Evolutionary conservation across 2,888 invertebrate genomes (phyloP).

Genomic region (Acanthacorydalis orientalis): DNA sequence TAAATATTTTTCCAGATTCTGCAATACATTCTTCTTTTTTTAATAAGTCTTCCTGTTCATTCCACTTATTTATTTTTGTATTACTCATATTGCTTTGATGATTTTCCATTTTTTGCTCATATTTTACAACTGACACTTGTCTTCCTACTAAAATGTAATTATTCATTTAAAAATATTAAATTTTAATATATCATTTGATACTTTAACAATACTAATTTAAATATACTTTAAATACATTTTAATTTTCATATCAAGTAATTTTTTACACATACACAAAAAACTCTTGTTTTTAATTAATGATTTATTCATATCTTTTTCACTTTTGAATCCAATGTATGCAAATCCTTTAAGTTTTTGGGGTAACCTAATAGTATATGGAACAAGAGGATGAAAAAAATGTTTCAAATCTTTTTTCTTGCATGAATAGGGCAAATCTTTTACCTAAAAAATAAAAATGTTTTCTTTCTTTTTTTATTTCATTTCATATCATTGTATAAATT

Average conservation of each 20-base stretch:
- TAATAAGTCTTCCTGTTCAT: slow-evolving; percentile 40
- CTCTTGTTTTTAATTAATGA: slow-evolving; percentile 72
- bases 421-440: slow-evolving; percentile 60
- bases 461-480: background rate
- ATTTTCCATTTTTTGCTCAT: slow-evolving; percentile 20
- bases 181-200: no score
- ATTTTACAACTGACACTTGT: slow-evolving; percentile 37
- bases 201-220: slow-evolving; percentile 2
- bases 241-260: background rate
- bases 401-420: slow-evolving; percentile 71
- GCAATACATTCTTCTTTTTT: slow-evolving; percentile 63
- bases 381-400: slow-evolving; percentile 68
- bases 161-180: background rate
- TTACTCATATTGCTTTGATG: slow-evolving; percentile 9
- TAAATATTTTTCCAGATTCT: slow-evolving; percentile 83
- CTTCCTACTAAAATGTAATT: slow-evolving; percentile 31
- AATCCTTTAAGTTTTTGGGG: slow-evolving; percentile 66
- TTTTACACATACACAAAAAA: slow-evolving; percentile 48
- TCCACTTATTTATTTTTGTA: slow-evolving; percentile 33
- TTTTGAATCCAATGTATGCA: slow-evolving; percentile 81
- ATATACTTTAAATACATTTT: slow-evolving; percentile 1
- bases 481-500: background rate
- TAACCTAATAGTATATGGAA: slow-evolving; percentile 61
- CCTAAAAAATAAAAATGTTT: slow-evolving; percentile 17
- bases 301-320: slow-evolving; percentile 59